phyloP scores from a whole-genome alignment of 1,140 invertebrate species.

The Euura lappo region DNA sequence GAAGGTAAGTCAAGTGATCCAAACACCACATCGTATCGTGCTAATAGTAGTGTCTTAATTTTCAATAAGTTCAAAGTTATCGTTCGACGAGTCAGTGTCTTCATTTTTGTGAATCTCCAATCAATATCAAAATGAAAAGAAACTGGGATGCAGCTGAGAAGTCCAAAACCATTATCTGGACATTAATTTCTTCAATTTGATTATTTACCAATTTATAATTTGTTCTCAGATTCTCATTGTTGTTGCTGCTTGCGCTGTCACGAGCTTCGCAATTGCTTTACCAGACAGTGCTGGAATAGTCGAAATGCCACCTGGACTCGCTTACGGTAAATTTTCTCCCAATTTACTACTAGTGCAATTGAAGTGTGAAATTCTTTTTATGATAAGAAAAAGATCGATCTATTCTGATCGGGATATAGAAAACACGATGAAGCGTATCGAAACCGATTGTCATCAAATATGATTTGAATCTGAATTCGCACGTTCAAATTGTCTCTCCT shows the following conservation, averaged over 20 bases:
- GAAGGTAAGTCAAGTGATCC: conserved; percentile 30
- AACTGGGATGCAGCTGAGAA: background rate
- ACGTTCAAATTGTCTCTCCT: too few relatives aligned
- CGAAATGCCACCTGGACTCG: conserved; percentile 47
- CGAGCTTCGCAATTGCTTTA: conserved; percentile 17
- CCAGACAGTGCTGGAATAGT: conserved; percentile 50
- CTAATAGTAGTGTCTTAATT: background rate
- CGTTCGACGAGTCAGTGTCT: too few relatives aligned
- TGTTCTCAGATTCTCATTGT: conserved; percentile 20
- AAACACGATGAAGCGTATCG: too few relatives aligned
- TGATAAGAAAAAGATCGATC: too few relatives aligned
- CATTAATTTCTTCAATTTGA: background rate
- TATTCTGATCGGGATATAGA: too few relatives aligned
- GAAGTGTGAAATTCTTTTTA: background rate
- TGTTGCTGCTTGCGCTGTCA: conserved; percentile 17
- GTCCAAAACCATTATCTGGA: background rate
- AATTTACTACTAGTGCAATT: background rate
- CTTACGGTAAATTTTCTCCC: conserved; percentile 41
- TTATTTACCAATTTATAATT: background rate
- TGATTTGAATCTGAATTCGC: too few relatives aligned
- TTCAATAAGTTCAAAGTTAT: too few relatives aligned
- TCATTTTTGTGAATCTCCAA: too few relatives aligned
- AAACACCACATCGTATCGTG: background rate
- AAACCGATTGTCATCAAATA: too few relatives aligned
- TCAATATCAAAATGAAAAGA: background rate